Evolutionary conservation across 2,113 vertebrate species (phyloP).

Genomic region (Phrynocephalus versicolor): DNA sequence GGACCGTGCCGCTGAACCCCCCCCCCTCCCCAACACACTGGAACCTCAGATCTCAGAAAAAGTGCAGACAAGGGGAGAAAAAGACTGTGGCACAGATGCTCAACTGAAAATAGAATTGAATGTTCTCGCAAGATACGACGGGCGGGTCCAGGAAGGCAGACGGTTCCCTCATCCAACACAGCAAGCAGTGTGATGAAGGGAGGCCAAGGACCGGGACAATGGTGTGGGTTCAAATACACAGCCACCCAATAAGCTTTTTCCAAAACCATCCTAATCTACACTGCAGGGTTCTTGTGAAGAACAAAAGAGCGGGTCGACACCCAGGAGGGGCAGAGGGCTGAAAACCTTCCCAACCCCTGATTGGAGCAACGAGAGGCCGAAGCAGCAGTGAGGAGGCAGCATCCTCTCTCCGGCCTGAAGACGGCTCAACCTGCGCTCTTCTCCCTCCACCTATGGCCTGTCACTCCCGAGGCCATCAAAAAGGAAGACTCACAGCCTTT

Average conservation of each 20-base stretch:
- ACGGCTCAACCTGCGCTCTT: neutral
- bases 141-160: neutral
- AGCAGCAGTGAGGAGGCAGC: neutral
- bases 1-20: neutral
- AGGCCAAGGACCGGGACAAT: neutral
- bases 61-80: neutral
- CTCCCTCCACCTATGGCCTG: neutral
- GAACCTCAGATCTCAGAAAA: neutral
- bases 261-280: no score
- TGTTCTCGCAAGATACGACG: neutral
- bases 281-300: no score
- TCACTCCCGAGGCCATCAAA: neutral
- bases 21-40: no score
- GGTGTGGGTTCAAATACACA: neutral
- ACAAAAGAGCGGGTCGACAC: no score
- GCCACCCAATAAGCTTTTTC: no score
- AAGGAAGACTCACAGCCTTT: neutral
- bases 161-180: neutral
- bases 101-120: neutral
- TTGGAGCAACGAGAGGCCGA: no score
- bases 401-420: neutral
- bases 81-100: neutral
- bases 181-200: rapidly evolving
- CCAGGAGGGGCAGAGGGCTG: no score
- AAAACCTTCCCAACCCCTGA: no score